Evolutionary conservation across 2,113 vertebrate genomes (phyloP).

Genomic region (Takifugu flavidus): DNA sequence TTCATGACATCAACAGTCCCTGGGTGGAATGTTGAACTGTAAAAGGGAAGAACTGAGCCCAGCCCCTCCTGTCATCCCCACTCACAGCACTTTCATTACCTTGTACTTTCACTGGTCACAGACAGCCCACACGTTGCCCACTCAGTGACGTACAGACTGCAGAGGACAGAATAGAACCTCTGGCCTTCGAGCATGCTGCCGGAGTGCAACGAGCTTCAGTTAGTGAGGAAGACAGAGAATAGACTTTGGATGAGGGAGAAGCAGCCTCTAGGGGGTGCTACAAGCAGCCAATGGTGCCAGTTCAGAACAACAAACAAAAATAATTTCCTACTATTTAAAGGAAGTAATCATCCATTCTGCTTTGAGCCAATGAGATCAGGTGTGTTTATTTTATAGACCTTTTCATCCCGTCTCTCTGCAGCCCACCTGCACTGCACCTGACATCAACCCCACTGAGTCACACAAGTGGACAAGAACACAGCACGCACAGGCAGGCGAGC

Average conservation of each 20-base stretch:
- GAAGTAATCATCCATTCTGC: constrained; percentile 12
- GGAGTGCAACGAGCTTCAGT: no score
- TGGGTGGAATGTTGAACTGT: no score
- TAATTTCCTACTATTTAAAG: neutral
- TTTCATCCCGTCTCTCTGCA: constrained; percentile 56
- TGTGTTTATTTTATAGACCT: constrained; percentile 61
- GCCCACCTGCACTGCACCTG: constrained; percentile 65
- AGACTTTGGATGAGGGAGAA: neutral
- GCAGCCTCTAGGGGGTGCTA: neutral
- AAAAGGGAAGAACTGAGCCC: no score
- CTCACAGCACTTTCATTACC: no score
- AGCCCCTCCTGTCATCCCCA: no score
- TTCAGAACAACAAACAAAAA: neutral
- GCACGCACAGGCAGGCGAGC: constrained; percentile 14
- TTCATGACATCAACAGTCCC: no score
- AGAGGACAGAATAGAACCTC: no score
- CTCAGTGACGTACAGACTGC: no score
- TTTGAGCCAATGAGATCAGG: constrained; percentile 53
- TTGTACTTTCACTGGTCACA: no score
- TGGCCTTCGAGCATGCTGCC: no score
- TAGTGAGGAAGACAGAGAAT: no score
- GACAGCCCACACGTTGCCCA: no score
- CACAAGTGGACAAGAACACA: constrained; percentile 27
- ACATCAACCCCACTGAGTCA: constrained; percentile 42
- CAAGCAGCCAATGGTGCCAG: neutral